Evolutionary conservation across 1,140 invertebrate genomes (phyloP), one percentile per base, ranked within the genome.

Genomic region (Heliconius nattereri): DNA sequence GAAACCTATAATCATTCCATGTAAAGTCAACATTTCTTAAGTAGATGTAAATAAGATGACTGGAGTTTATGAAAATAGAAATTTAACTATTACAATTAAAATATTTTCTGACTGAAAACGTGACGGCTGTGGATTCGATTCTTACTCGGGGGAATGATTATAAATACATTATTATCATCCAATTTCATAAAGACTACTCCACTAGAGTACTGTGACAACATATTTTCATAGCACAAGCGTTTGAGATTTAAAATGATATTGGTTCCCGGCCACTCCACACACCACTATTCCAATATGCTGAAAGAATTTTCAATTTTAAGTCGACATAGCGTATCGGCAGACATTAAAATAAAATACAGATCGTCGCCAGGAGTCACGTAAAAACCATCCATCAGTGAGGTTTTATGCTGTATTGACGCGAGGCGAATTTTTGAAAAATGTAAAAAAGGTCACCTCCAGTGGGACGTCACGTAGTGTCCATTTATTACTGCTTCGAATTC

Each of bases 351-450:
- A 93, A 92, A 92, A 91, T 90, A 91, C 85, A 87, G 74, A 75
- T 80, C 86, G 87, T 88, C 85, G 87, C 82, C 87, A 83, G 86
- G 81, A 90, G 89, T 92, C 92, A 94, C 92, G 92, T 94, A 93
- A 85, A 82, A 83, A 84, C 88, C 86, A 94, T 94, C 91, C 90
- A 93, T 94, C 92, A 92, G 89, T 88, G 84, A 83, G 86, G 85
- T 86, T 87, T 86, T 87, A 82, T 85, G 79, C 80, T 35, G 85
- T 86, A 92, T 92, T 92, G 92, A 92, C 90, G 92, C 85, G 82
- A 84, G 78, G 87, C 82, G 91, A 91, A 91, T 91, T 93, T 94
- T 92, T 94, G 90, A 94, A 94, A 94, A 94, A 94, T 94, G 91
- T 90, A 89, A 93, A 94, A 84, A 93, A 92, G 90, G 90, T 89